Base-by-base conservation (phyloP, 2,113 vertebrate genomes). In the Cardinalis cardinalis region DNA sequence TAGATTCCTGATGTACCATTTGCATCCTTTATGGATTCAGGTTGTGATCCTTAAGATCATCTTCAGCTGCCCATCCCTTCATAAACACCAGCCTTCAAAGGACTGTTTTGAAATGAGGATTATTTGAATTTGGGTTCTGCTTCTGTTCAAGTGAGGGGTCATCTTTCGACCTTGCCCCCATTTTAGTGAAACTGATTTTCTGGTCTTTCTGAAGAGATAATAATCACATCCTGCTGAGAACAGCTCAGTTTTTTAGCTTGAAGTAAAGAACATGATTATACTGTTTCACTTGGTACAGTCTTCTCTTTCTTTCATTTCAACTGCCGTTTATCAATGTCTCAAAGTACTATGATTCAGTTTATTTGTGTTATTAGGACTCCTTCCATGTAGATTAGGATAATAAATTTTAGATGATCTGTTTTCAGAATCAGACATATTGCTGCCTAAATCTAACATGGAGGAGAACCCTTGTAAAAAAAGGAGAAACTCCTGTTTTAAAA, bases 371-470 rank as follows among this genome's bases (percentile, higher is more conserved):
- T 84, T 80, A 70, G 69, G 72, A 74, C 66, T 89, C 82, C 64
- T 79, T 90, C 79, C 84, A 81, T 14, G 18, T 41, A 93, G 85
- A 94, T 77, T 60, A 80, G 10, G 55, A 55, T 65, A 94, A 96
- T 96, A 95, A 96, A 93, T 94, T 97, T 95, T 88, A 88, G 75
- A 95, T 66, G 8, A 82, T 94, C 75, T 94, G 55, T 84, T 94
- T 94, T 91, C 87, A 92, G 56, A 96, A 95, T 83, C 77, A 94
- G 77, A 95, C 90, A 63, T 89, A 78, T 84, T 96, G 66, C 60
- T 94, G 87, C 63, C 87, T 92, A 92, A 75, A 95, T 91, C 51
- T 74, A 88, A 90, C 70, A 87, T 59, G 48, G 82, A 96, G 73
- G 80, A 87, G 55, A 95, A 89, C 8, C 7, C 53, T 92, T 89